phyloP scores from a whole-genome alignment of 2,113 vertebrate genomes.

The Malurus melanocephalus region DNA sequence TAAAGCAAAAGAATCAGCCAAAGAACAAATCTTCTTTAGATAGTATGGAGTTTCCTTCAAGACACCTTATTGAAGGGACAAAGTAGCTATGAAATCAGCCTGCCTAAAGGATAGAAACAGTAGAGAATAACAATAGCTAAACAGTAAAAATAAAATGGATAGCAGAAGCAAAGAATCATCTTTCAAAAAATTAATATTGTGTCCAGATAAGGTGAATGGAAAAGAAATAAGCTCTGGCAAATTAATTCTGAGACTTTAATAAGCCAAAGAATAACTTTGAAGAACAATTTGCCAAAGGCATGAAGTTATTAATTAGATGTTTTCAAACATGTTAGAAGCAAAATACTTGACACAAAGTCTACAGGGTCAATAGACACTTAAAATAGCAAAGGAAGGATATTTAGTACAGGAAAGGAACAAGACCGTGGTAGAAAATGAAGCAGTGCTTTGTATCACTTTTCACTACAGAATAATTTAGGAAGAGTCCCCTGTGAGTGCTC shows the following conservation, averaged over 20 bases:
- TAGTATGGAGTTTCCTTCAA: neutral
- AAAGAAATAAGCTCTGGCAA: neutral
- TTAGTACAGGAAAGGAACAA: neutral
- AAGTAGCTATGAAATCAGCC: neutral
- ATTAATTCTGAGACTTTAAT: neutral
- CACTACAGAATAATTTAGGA: neutral
- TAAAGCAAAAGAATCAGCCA: neutral
- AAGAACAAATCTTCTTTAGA: neutral
- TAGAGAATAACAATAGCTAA: neutral
- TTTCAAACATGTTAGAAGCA: neutral
- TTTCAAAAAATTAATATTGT: neutral
- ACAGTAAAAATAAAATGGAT: neutral
- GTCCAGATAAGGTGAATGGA: neutral
- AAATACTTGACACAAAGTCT: neutral
- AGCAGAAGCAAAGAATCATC: neutral
- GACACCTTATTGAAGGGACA: neutral
- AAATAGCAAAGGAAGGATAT: neutral
- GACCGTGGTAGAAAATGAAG: neutral
- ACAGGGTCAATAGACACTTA: neutral
- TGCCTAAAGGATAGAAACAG: neutral
- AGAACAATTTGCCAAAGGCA: neutral
- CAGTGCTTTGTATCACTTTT: neutral
- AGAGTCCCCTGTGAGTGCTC: rapidly evolving
- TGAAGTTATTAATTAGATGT: neutral
- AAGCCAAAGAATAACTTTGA: neutral